Evolutionary conservation across 1,140 invertebrate species (phyloP).

Genomic region (Dufourea novaeangliae): DNA sequence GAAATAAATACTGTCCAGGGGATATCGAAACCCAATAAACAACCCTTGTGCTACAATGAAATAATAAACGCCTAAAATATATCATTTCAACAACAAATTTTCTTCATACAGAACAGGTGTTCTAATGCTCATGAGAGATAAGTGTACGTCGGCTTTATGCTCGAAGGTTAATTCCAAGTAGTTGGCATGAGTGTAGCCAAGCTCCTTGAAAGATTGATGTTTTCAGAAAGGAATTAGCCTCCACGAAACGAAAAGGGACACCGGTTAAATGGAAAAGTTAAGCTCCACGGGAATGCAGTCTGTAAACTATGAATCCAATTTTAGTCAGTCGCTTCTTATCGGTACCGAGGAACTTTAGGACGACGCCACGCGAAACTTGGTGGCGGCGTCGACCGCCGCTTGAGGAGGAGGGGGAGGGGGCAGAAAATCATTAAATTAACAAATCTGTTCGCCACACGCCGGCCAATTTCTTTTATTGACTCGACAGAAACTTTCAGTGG

Average conservation of each 20-base stretch:
- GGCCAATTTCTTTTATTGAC: constrained; percentile 51
- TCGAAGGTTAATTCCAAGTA: constrained; percentile 26
- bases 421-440: constrained; percentile 53
- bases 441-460: constrained; percentile 35
- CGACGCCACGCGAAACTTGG: constrained; percentile 23
- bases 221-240: constrained; percentile 36
- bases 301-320: constrained; percentile 55
- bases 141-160: not conserved
- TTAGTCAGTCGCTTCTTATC: constrained; percentile 46
- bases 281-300: constrained; percentile 37
- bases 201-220: not conserved
- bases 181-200: not conserved
- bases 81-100: too few relatives aligned
- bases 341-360: constrained; percentile 30
- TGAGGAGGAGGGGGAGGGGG: too few relatives aligned
- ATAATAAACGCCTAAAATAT: too few relatives aligned
- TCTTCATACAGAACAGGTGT: too few relatives aligned
- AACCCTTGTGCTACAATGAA: too few relatives aligned
- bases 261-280: constrained; percentile 47
- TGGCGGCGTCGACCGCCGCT: constrained; percentile 21
- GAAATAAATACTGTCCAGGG: too few relatives aligned
- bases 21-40: too few relatives aligned
- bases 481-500: constrained; percentile 19
- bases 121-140: too few relatives aligned
- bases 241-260: constrained; percentile 23